Evolutionary conservation across 2,113 vertebrate genomes (phyloP).

Genomic region (Vulpes vulpes): DNA sequence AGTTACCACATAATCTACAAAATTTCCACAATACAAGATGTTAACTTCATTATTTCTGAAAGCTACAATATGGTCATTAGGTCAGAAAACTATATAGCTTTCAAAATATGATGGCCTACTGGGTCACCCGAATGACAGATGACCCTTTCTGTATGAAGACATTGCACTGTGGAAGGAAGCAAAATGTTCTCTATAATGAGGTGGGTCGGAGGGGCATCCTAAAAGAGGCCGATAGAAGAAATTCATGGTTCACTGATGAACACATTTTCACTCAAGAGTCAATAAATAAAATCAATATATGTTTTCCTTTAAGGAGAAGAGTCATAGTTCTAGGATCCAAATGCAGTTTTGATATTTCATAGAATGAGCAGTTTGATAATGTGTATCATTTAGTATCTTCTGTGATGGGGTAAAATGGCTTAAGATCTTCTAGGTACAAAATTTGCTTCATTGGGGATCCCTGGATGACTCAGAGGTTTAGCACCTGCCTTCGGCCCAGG

Average conservation of each 20-base stretch:
- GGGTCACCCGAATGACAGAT: background rate
- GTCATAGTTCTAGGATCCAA: background rate
- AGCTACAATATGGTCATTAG: background rate
- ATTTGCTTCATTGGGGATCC: background rate
- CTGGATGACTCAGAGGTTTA: no score
- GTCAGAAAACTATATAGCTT: slow-evolving; percentile 7
- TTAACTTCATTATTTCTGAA: background rate
- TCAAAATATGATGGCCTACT: background rate
- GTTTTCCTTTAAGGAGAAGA: slow-evolving; percentile 17
- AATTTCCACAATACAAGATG: background rate
- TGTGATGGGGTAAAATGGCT: background rate
- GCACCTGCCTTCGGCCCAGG: no score
- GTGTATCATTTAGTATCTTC: background rate
- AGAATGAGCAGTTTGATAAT: background rate
- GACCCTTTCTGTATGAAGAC: background rate
- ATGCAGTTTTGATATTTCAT: background rate
- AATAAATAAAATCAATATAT: background rate
- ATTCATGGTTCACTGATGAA: background rate
- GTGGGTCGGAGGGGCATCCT: background rate
- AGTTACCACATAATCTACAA: background rate
- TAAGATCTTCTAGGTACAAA: background rate
- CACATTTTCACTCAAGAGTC: background rate
- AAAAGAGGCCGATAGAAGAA: background rate
- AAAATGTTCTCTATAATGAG: background rate
- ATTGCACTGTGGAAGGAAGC: background rate